Evolutionary conservation across 2,797 vertebrate genomes (phyloP), one percentile per base, ranked within the genome.

Genomic region (Pseudotriccus pelzelni): DNA sequence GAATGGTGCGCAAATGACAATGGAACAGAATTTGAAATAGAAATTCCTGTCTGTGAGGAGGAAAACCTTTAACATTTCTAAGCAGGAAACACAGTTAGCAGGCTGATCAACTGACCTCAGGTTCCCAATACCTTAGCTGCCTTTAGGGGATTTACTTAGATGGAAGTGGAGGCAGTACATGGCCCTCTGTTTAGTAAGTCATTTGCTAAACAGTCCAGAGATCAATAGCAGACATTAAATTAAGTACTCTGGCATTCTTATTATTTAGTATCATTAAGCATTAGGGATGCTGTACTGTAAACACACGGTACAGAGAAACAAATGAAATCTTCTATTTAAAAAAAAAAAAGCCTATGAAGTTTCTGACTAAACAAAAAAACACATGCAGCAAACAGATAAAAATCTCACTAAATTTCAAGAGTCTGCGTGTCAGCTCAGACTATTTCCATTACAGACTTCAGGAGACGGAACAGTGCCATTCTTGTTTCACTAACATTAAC

Each of bases 221-320:
- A 96, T 93, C 96, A 92, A 89, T 73, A 93, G 66, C 55, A 96
- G 67, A 87, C 80, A 79, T 84, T 91, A 96, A 92, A 96, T 97
- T 93, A 96, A 97, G 72, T 85, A 94, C 81, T 92, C 87, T 93
- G 89, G 80, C 85, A 96, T 97, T 97, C 91, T 95, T 95, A 92
- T 84, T 94, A 94, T 95, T 98, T 97, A 97, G 80, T 91, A 93
- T 94, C 83, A 89, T 92, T 96, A 86, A 56, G 78, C 87, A 90
- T 96, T 95, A 95, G 91, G 93, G 94, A 97, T 92, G 89, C 77
- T 94, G 78, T 75, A 89, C 53, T 94, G 80, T 90, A 97, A 88
- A 94, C 96, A 96, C 83, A 89, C 84, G 79, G 94, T 94, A 94
- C 85, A 94, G 87, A 97, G 93, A 96, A 97, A n/a, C 70, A 92